Base-by-base conservation (phyloP, 1,140 invertebrate species). In the Platorchestia sp. region DNA sequence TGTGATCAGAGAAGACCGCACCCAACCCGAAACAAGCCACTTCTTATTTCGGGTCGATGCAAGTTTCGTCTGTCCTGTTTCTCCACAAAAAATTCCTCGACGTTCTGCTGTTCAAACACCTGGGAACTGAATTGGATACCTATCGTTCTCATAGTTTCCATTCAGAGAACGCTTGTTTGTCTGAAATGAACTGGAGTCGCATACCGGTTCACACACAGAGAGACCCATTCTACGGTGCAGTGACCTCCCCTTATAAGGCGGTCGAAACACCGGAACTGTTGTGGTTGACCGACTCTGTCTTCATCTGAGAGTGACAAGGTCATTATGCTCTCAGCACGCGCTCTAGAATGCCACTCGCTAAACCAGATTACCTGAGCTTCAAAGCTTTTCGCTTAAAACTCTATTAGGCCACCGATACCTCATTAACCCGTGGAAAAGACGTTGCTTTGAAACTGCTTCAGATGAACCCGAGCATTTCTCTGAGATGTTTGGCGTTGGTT, bases 261-360 rank as follows among this genome's bases (percentile, higher is more conserved):
- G 41, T 89, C 27, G 87, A 27, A 41, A 42, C 87, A 42, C 87
- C 87, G 87, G 87, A 89, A 89, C 87, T 89, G 87, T 42, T 89
- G 87, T 27, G 87, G 91, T 93, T 44, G 91, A 93, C 45, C 45
- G 91, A 16, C 91, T 47, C 91, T 93, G 44, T 47, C 45, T 93
- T 93, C 91, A 93, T 47, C 45, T 93, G 45, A 44, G 91, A 93
- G 22, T 93, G 91, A 93, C 91, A 93, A 93, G 91, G 91, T 93
- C 91, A 93, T 93, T 93, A 93, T 93, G 91, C 6, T 45, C 91
- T 93, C 91, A 93, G 91, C 91, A 93, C 91, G 91, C 91, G 91
- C 91, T 47, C 91, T 40, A 42, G 45, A 93, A 44, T 93, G 91
- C 87, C 42, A 42, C 41, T 41, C 87, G 14, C 43, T 89, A 41